Evolutionary conservation across 2,797 vertebrate genomes (phyloP), one percentile per base, ranked within the genome.

Genomic region (Centropyge bicolor): DNA sequence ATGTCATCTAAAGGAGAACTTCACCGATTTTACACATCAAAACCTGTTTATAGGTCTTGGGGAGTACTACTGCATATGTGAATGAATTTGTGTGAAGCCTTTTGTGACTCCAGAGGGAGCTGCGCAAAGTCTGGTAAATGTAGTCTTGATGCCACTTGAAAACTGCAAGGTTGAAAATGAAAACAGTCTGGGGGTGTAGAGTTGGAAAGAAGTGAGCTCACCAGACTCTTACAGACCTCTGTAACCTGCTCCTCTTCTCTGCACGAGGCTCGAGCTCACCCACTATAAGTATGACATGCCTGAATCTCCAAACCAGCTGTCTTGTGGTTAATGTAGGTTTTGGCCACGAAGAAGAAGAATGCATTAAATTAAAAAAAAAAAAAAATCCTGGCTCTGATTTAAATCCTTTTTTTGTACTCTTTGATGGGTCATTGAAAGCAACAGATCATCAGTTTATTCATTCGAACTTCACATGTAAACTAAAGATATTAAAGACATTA

Each of bases 21-120:
- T 31, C 20, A n/a, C n/a, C 0, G 24, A 27, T 67, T 74, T 62
- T 68, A 38, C 38, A 55, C 41, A 70, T 76, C 27, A 62, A 74
- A 65, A 65, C 81, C 40, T 79, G 74, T 78, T 73, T 63, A 51
- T 27, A 72, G 38, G 40, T 72, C 45, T 46, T 4, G 8, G 17
- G 27, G 62, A 57, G 62, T 59, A 41, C 66, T 46, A 6, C 27
- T 74, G 55, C n/a, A 31, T 40, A 27, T 62, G 69, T 72, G n/a
- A 13, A 49, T 49, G 27, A 52, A 49, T 16, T 36, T 46, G 13
- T 46, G 51, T 60, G 45, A 79, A 70, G 59, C 20, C 7, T 31
- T 70, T 27, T 68, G 61, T 64, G 49, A 55, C 57, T 77, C 51
- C 69, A 65, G 35, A 31, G 45, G 62, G 59, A 70, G 24, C 22